Conservation (phyloP, 2,888 invertebrate genomes). For the Stenchaetothrips biformis region DNA sequence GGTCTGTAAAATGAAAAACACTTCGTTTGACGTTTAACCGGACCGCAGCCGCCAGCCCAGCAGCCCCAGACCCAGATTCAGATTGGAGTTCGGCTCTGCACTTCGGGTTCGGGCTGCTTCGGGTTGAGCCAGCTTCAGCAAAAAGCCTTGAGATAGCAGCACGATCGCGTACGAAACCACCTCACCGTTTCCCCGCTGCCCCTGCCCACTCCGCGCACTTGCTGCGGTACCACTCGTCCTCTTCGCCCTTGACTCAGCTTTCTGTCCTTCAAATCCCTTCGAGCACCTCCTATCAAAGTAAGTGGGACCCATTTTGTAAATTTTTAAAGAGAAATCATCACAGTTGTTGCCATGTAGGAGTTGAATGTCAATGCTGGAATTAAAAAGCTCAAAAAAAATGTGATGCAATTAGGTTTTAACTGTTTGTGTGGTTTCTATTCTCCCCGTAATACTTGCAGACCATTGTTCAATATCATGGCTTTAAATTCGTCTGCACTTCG, state of each 20-base stretch:
- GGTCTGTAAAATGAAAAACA: no score
- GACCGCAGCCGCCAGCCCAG: no score
- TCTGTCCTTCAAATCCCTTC: constrained; percentile 7
- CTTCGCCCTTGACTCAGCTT: constrained; percentile 19
- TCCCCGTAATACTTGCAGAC: neutral
- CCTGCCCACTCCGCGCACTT: neutral
- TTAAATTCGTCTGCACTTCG: no score
- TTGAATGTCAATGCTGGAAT: neutral
- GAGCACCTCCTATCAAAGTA: neutral
- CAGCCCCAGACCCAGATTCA: no score
- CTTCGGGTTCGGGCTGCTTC: no score
- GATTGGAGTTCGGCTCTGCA: no score
- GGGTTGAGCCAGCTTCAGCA: neutral
- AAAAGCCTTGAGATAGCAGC: neutral
- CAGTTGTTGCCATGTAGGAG: neutral
- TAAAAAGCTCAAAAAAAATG: neutral
- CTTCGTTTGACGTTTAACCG: no score
- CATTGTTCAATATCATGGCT: neutral
- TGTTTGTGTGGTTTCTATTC: neutral
- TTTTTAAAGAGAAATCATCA: neutral
- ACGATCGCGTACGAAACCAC: neutral
- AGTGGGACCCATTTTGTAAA: neutral
- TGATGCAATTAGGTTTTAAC: neutral
- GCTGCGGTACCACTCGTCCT: neutral
- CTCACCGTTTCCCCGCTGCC: neutral